Percentiles rank a stretch among this genome's conserved stretches.
Conservation (phyloP, 2,888 invertebrate genomes). For the Caenorhabditis wallacei region DNA sequence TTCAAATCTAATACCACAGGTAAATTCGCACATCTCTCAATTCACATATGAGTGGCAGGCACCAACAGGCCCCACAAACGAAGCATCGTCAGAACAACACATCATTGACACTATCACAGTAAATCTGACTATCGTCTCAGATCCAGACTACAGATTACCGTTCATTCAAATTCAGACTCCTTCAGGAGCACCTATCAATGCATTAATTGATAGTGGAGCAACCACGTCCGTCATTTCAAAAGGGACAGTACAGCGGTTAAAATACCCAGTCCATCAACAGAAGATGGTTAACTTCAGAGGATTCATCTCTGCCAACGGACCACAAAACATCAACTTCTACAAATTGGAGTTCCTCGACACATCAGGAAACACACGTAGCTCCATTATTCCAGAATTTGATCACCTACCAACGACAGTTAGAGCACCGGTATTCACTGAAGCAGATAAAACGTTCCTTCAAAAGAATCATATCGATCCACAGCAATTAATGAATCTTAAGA, state of each 20-base stretch:
- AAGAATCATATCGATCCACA: neutral
- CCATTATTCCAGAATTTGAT: neutral
- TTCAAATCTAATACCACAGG: neutral
- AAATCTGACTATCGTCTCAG: neutral
- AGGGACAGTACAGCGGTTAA: neutral
- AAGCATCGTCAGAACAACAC: neutral
- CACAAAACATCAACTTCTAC: too few relatives aligned
- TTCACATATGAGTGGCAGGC: too few relatives aligned
- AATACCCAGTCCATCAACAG: neutral
- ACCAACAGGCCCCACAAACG: neutral
- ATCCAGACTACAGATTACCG: conserved; percentile 12
- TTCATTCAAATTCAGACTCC: neutral
- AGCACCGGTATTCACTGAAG: neutral
- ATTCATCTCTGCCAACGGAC: neutral
- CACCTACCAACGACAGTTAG: neutral
- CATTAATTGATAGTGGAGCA: conserved; percentile 12
- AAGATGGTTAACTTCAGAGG: neutral
- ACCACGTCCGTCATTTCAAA: conserved; percentile 2
- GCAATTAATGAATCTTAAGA: neutral
- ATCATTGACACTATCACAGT: neutral
- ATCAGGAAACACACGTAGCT: neutral
- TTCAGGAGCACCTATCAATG: neutral
- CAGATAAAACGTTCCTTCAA: neutral
- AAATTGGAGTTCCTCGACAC: too few relatives aligned
- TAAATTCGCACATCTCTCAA: neutral